Percentiles rank a stretch among this genome's conserved stretches.
Evolutionary conservation across 2,888 invertebrate genomes (phyloP).

Genomic region (Phorcus lineatus): DNA sequence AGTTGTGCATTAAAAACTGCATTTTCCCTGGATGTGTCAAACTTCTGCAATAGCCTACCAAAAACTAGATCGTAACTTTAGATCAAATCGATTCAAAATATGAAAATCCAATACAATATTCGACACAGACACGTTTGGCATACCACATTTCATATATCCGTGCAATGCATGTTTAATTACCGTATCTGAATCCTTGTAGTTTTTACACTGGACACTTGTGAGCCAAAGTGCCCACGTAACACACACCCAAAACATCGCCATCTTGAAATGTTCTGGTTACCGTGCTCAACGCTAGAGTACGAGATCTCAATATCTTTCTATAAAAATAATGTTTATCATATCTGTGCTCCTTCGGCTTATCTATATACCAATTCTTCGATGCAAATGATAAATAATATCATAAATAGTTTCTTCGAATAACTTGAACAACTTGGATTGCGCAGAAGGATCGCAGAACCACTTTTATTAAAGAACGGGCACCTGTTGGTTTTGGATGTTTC

Average conservation of each 20-base stretch:
- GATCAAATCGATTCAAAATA: too few relatives aligned
- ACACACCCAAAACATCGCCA: conserved; percentile 60
- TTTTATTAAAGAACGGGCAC: too few relatives aligned
- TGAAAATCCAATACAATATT: too few relatives aligned
- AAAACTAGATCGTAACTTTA: too few relatives aligned
- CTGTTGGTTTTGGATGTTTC: too few relatives aligned
- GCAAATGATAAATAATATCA: background rate
- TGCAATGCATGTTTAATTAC: conserved; percentile 42
- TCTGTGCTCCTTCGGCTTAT: background rate
- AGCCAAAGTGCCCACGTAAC: conserved; percentile 67
- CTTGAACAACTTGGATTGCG: too few relatives aligned
- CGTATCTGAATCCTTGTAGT: conserved; percentile 67
- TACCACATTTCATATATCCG: background rate
- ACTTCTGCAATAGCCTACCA: too few relatives aligned
- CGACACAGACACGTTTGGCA: background rate
- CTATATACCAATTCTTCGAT: background rate
- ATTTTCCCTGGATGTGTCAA: too few relatives aligned
- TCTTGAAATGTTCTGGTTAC: conserved; percentile 47
- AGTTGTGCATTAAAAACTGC: too few relatives aligned
- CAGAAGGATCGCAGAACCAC: background rate
- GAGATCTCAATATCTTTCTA: background rate
- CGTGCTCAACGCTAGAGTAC: background rate
- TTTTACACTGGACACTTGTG: conserved; percentile 43
- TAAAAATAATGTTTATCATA: background rate
- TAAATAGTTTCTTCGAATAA: too few relatives aligned